Evolutionary conservation across 2,797 vertebrate species (phyloP), one percentile per base, ranked within the genome.

Genomic region (Rhodeus uyekii): DNA sequence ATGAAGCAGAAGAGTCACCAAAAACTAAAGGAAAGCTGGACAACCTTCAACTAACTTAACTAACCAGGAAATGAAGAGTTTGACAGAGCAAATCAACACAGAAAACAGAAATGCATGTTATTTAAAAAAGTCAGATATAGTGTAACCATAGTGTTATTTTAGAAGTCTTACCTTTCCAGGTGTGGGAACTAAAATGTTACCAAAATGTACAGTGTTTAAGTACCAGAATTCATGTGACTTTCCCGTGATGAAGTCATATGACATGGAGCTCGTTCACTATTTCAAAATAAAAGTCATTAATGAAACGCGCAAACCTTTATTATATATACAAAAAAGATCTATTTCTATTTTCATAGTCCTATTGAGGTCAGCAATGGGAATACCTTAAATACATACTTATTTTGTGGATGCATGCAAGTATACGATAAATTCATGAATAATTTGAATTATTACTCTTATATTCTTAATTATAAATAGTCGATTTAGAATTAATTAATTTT

Each of bases 231-330:
- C 83, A 86, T 76, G 85, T 87, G 87, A 87, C 78, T 32, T 34
- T 34, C 87, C 55, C 79, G 83, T 88, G 83, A 88, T 80, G 46
- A 29, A 14, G 72, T 85, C 81, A 86, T 83, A 16, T 84, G 81
- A 82, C n/a, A n/a, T 39, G 10, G 4, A 6, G 39, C 27, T 29
- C 6, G 19, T 10, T 19, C 2, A 0, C 24, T 12, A 8, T 36
- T 44, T 77, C 75, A 76, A 82, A 69, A 69, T 82, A 68, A 82
- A 76, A 61, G 81, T 55, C 2, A n/a, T n/a, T 9, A n/a, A 12
- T 36, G 36, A 72, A 72, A 24, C n/a, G 22, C 55, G 14, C 46
- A 53, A 53, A 46, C 4, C 8, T 29, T 3, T 19, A 4, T 48
- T 48, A 16, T 32, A 19, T 4, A 42, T 29, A 68, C n/a, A n/a